Percentiles rank a stretch among this genome's conserved stretches.
These are phyloP conservation scores for Anadara kagoshimensis DNA, from an alignment of 1,140 invertebrate species.

Conservation along the genomic window DNA sequence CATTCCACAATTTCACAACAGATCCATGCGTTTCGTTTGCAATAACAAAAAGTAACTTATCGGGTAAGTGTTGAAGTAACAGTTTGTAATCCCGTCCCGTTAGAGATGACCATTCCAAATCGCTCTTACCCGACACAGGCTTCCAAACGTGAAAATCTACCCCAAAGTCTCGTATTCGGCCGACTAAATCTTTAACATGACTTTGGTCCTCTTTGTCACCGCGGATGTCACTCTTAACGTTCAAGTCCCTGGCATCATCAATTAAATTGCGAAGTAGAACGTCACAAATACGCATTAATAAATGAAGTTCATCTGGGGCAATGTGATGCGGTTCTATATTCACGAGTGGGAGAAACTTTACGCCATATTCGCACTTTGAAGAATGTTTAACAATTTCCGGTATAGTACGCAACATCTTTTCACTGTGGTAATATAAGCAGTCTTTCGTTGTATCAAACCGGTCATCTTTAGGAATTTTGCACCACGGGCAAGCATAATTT, in stretches of 20 bases:
- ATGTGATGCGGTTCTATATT: neutral
- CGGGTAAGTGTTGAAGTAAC: neutral
- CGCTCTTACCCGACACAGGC: neutral
- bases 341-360: neutral
- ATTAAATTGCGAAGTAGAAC: conserved; percentile 1
- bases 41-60: neutral
- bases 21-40: neutral
- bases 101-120: neutral
- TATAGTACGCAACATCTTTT: neutral
- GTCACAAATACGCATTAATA: conserved; percentile 1
- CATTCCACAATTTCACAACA: neutral
- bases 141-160: neutral
- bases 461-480: neutral
- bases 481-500: too few species aligned
- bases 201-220: neutral
- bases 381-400: neutral
- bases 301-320: conserved; percentile 1
- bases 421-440: neutral
- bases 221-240: neutral
- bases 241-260: conserved; percentile 1
- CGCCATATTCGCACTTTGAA: neutral
- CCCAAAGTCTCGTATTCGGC: neutral
- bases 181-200: neutral
- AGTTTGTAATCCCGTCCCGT: neutral
- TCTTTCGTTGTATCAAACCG: neutral